phyloP scores from a whole-genome alignment of 2,797 vertebrate species.

The Simalia tracyae region DNA sequence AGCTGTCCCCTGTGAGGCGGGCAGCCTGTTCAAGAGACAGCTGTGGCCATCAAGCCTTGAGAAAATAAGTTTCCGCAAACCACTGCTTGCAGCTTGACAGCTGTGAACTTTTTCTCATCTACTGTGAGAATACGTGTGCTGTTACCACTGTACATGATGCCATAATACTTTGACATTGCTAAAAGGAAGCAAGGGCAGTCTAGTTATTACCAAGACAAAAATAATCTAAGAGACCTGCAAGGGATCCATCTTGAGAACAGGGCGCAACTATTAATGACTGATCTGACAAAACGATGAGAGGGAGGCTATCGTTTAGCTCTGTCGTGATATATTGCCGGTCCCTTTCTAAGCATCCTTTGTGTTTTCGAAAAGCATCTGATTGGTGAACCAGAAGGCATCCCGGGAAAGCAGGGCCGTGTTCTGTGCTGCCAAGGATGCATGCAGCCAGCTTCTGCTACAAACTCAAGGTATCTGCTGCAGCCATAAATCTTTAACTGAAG shows the following conservation, averaged over 20 bases:
- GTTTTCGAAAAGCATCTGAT: neutral
- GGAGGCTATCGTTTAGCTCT: neutral
- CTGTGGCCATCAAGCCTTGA: neutral
- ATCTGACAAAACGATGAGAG: neutral
- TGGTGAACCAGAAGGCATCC: neutral
- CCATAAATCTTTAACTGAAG: neutral
- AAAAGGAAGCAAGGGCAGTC: neutral
- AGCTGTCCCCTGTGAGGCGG: neutral
- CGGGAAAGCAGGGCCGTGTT: neutral
- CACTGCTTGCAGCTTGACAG: neutral
- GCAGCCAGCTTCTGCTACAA: neutral
- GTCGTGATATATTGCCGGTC: neutral
- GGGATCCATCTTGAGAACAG: neutral
- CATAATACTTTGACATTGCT: neutral
- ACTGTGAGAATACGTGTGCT: neutral
- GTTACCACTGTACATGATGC: neutral
- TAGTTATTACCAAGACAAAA: neutral
- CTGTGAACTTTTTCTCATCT: neutral
- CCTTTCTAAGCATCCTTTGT: neutral
- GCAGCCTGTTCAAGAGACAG: neutral
- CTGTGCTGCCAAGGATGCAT: neutral
- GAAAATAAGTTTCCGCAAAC: neutral
- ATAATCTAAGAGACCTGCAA: neutral
- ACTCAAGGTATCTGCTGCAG: neutral
- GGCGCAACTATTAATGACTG: neutral